These are phyloP conservation scores for Catharus bicknelli DNA, from an alignment of 2,113 vertebrate genomes.

Conservation along the genomic window DNA sequence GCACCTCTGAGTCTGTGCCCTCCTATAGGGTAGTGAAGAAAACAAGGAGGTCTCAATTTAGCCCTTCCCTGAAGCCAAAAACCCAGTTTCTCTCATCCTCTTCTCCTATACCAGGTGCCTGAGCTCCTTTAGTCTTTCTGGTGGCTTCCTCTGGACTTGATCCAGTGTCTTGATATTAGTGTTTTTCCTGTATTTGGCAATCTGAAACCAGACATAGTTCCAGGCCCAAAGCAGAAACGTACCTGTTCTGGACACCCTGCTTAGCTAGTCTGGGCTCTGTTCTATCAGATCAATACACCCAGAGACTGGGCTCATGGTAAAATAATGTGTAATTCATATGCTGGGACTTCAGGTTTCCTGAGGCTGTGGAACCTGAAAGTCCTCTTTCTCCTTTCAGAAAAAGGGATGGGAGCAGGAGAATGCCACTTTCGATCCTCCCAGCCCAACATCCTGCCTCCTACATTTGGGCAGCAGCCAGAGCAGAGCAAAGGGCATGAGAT, in stretches of 20 bases:
- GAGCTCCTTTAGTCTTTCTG: not conserved
- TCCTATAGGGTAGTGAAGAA: not conserved
- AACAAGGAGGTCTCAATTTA: not conserved
- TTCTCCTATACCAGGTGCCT: not conserved
- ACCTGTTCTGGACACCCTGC: not conserved
- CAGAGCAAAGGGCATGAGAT: not conserved
- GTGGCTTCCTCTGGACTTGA: not conserved
- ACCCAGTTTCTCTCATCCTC: not conserved
- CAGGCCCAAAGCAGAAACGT: not conserved
- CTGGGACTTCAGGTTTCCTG: not conserved
- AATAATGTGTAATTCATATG: not conserved
- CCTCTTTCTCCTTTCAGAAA: not conserved
- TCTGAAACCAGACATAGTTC: not conserved
- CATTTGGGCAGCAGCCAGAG: not conserved
- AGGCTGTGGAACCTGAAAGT: not conserved
- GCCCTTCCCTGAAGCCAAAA: not conserved
- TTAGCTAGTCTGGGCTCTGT: not conserved
- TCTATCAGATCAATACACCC: not conserved
- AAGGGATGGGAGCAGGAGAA: not conserved
- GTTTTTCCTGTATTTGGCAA: not conserved
- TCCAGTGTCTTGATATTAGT: not conserved
- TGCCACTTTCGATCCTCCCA: not conserved
- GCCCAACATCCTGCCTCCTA: not conserved
- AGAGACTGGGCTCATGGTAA: not conserved
- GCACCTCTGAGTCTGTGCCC: not conserved